Conservation (phyloP, 2,797 vertebrate species). For the Tarsius wallacei region DNA sequence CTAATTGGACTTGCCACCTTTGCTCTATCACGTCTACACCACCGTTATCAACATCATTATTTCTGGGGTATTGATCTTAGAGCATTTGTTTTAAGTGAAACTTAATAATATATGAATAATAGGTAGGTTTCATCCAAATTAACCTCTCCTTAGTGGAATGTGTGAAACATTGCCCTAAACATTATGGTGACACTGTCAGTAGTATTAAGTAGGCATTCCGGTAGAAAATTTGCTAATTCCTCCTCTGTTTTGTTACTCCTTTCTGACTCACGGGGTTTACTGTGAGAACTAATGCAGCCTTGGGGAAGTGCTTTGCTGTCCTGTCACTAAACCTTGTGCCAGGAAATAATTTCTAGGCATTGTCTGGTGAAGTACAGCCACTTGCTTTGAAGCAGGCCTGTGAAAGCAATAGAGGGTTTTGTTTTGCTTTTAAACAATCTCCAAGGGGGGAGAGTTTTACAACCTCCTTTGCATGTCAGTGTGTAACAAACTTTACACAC, state of each 20-base stretch:
- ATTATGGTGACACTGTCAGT: not conserved
- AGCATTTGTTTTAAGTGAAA: not conserved
- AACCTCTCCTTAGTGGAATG: not conserved
- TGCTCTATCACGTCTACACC: not conserved
- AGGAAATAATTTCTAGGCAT: conserved; percentile 68
- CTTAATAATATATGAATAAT: conserved; percentile 16
- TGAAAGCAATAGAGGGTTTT: conserved; percentile 52
- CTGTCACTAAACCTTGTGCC: not conserved
- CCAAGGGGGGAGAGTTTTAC: conserved; percentile 12
- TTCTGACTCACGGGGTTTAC: conserved; percentile 13
- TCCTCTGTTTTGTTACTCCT: conserved; percentile 1
- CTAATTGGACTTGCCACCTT: not conserved
- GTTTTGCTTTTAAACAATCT: not conserved
- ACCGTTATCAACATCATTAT: not conserved
- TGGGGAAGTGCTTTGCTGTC: conserved; percentile 43
- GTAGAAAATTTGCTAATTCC: not conserved
- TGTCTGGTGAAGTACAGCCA: conserved; percentile 65
- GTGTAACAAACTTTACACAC: not conserved
- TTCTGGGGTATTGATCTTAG: conserved; percentile 3
- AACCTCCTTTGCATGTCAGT: conserved; percentile 34
- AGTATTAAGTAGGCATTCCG: not conserved
- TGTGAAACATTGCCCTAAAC: not conserved
- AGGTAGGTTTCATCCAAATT: conserved; percentile 29
- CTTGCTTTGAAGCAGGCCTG: conserved; percentile 38
- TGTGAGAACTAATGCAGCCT: not conserved